phyloP scores from a whole-genome alignment of 2,888 invertebrate species.

The Keiferia lycopersicella region DNA sequence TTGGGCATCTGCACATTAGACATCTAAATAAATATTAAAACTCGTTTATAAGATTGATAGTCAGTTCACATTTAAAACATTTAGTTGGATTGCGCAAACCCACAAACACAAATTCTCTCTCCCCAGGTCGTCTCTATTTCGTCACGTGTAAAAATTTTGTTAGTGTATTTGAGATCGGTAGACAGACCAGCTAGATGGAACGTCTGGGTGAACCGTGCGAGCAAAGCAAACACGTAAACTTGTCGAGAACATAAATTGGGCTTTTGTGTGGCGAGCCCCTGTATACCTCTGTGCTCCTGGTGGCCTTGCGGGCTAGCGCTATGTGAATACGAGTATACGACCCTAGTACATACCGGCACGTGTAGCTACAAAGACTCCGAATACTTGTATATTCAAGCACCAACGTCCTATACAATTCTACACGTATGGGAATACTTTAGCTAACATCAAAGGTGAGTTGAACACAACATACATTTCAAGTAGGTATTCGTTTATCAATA shows the following conservation, averaged over 20 bases:
- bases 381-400: slow-evolving; percentile 19
- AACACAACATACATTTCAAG: slow-evolving; percentile 9
- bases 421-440: slow-evolving; percentile 1
- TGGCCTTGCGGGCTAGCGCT: slow-evolving; percentile 19
- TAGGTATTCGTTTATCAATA: slow-evolving; percentile 16
- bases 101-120: too few species aligned
- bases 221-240: slow-evolving; percentile 48
- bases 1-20: too few species aligned
- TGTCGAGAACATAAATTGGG: slow-evolving; percentile 46
- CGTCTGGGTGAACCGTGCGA: slow-evolving; percentile 40
- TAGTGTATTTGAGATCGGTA: slow-evolving; percentile 42
- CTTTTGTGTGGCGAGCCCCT: slow-evolving; percentile 41
- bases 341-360: slow-evolving; percentile 15
- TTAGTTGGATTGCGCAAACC: too few species aligned
- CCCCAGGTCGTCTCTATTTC: too few species aligned
- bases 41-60: too few species aligned
- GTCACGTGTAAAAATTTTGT: slow-evolving; percentile 42
- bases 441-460: slow-evolving; percentile 7
- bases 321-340: neutral
- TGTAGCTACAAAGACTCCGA: slow-evolving; percentile 7
- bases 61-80: too few species aligned
- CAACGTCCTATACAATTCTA: slow-evolving; percentile 12
- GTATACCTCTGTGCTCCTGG: slow-evolving; percentile 18
- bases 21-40: too few species aligned
- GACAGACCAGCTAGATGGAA: slow-evolving; percentile 61